These are phyloP conservation scores for roundworm (Caenorhabditis elegans) DNA, from an alignment of 1,140 invertebrate genomes.

Conservation along the genomic window DNA sequence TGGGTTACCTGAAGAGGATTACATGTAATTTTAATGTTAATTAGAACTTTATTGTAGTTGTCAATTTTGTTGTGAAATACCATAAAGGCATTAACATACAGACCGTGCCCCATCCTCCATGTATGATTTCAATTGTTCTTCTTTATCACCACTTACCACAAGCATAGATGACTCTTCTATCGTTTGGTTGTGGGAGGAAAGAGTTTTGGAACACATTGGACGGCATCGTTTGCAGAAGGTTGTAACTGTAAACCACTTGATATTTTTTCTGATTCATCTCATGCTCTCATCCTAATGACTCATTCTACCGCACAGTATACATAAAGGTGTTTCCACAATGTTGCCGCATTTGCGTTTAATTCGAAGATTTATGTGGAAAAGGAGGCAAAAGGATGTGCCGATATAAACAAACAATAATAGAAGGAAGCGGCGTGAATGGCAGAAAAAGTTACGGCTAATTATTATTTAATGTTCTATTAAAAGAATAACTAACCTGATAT, in stretches of 20 bases:
- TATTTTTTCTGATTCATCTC: neutral
- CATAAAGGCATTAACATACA: no score
- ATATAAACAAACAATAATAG: constrained; percentile 9
- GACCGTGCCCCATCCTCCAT: no score
- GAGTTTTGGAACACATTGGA: constrained; percentile 58
- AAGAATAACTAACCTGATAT: constrained; percentile 56
- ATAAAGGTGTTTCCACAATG: neutral
- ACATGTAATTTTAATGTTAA: no score
- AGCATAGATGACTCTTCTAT: constrained; percentile 65
- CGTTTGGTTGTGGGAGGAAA: constrained; percentile 61
- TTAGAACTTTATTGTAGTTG: no score
- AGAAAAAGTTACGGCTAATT: neutral
- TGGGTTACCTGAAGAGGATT: constrained; percentile 56
- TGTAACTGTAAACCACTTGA: constrained; percentile 57
- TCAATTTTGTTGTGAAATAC: no score
- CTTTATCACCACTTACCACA: constrained; percentile 59
- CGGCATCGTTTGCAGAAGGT: constrained; percentile 66
- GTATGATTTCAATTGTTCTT: no score
- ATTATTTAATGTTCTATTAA: neutral
- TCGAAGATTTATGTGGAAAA: neutral
- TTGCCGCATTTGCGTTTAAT: neutral
- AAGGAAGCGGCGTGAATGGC: neutral
- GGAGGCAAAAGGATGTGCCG: neutral
- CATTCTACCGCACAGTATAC: neutral
- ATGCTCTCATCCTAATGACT: neutral